Evolutionary conservation across 2,888 invertebrate genomes (phyloP).

Genomic region (Chrysotoxum bicinctum): DNA sequence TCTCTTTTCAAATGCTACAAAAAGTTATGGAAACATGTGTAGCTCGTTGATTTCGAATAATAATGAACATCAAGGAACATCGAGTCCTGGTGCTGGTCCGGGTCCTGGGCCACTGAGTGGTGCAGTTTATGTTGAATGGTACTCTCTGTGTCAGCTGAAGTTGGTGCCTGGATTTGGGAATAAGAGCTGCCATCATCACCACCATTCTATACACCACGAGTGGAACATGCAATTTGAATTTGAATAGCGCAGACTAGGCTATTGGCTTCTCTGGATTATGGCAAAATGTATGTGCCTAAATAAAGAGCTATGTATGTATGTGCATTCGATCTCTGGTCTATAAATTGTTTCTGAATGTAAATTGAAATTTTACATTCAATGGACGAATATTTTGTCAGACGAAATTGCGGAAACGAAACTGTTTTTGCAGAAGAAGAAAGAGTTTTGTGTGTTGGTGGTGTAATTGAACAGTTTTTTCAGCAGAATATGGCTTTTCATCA

Average conservation of each 20-base stretch:
- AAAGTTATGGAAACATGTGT: constrained; percentile 64
- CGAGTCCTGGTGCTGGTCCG: background rate
- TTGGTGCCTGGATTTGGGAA: background rate
- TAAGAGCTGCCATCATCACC: constrained; percentile 11
- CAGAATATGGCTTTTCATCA: background rate
- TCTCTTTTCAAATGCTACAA: constrained; percentile 13
- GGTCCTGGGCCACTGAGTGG: constrained; percentile 17
- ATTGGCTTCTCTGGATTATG: constrained; percentile 9
- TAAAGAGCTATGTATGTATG: constrained; percentile 25
- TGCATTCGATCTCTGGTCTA: constrained; percentile 39
- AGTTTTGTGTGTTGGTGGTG: background rate
- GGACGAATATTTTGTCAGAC: background rate
- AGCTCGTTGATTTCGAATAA: constrained; percentile 58
- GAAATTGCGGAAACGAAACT: background rate
- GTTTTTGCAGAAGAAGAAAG: background rate
- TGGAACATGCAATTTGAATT: constrained; percentile 45
- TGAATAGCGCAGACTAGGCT: constrained; percentile 38
- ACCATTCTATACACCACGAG: background rate
- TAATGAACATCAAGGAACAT: constrained; percentile 52
- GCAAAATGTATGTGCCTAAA: constrained; percentile 14
- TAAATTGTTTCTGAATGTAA: constrained; percentile 45
- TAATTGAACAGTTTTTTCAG: background rate
- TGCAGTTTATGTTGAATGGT: constrained; percentile 31
- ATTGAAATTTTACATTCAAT: constrained; percentile 40
- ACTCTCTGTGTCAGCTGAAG: background rate